phyloP scores from a whole-genome alignment of 2,797 vertebrate species.

The Novumbra hubbsi region DNA sequence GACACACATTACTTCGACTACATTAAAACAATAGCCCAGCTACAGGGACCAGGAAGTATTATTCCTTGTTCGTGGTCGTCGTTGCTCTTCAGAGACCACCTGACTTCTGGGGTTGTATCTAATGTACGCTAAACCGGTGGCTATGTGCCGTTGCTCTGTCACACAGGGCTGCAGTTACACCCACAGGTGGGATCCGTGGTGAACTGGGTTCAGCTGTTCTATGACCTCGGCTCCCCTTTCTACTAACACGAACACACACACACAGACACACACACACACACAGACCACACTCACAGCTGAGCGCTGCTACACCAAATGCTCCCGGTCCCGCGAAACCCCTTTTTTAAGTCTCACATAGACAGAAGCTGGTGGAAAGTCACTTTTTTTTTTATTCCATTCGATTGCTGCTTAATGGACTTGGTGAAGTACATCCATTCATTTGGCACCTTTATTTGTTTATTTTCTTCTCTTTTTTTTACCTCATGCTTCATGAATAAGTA shows the following conservation, averaged over 20 bases:
- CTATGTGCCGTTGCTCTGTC: background rate
- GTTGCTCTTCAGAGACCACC: background rate
- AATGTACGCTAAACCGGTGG: background rate
- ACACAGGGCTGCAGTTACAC: conserved; percentile 17
- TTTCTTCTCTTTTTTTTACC: conserved; percentile 27
- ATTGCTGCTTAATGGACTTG: conserved; percentile 27
- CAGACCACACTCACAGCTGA: too few relatives aligned
- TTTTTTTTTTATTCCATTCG: conserved; percentile 34
- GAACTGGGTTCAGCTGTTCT: conserved; percentile 52
- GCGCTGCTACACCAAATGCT: conserved; percentile 21
- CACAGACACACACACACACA: conserved; percentile 29
- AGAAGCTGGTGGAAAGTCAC: conserved; percentile 40
- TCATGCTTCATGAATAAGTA: conserved; percentile 77
- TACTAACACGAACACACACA: conserved; percentile 36
- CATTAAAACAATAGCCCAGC: too few relatives aligned
- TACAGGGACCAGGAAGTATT: too few relatives aligned
- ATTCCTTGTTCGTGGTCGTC: background rate
- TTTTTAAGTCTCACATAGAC: conserved; percentile 13
- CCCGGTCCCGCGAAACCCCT: conserved; percentile 27
- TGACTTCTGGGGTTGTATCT: background rate
- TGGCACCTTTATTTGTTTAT: conserved; percentile 42
- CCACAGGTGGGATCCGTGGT: conserved; percentile 8
- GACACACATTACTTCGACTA: too few relatives aligned
- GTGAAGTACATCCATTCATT: conserved; percentile 34
- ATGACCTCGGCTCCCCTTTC: conserved; percentile 43